phyloP scores from a whole-genome alignment of 2,888 invertebrate species.

The Mechanitis messenoides region DNA sequence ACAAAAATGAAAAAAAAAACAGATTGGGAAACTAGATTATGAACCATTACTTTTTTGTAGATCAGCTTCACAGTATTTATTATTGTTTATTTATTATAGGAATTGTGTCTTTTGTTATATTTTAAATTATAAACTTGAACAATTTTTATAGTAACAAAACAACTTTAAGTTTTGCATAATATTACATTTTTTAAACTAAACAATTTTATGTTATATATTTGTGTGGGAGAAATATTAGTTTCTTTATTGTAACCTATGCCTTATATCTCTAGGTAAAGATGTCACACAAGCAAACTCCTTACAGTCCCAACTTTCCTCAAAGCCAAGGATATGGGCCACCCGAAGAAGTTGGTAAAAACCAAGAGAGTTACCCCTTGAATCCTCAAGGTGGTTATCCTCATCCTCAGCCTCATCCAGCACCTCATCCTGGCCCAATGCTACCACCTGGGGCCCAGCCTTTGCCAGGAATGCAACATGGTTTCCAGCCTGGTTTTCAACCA shows the following conservation, averaged over 20 bases:
- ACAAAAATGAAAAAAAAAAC: no score
- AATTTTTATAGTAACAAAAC: no score
- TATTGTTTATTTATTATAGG: no score
- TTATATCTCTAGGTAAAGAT: constrained; percentile 42
- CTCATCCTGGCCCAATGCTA: constrained; percentile 40
- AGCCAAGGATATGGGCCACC: constrained; percentile 64
- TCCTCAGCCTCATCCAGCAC: constrained; percentile 36
- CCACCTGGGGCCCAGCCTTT: constrained; percentile 58
- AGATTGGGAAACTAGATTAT: no score
- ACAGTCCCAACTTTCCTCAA: constrained; percentile 65
- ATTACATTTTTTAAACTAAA: no score
- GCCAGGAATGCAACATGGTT: constrained; percentile 62
- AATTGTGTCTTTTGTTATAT: no score
- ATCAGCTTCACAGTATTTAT: no score
- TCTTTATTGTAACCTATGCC: constrained; percentile 1
- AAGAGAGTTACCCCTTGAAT: constrained; percentile 51
- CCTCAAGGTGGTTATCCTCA: constrained; percentile 47
- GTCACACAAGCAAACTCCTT: constrained; percentile 65
- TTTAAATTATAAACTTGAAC: no score
- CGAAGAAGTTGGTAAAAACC: constrained; percentile 44
- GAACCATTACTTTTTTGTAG: no score
- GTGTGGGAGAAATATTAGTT: no score
- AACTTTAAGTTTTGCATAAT: no score
- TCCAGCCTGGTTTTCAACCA: constrained; percentile 57
- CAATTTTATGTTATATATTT: no score